Evolutionary conservation across 2,113 vertebrate genomes (phyloP).

Genomic region (Passer montanus): DNA sequence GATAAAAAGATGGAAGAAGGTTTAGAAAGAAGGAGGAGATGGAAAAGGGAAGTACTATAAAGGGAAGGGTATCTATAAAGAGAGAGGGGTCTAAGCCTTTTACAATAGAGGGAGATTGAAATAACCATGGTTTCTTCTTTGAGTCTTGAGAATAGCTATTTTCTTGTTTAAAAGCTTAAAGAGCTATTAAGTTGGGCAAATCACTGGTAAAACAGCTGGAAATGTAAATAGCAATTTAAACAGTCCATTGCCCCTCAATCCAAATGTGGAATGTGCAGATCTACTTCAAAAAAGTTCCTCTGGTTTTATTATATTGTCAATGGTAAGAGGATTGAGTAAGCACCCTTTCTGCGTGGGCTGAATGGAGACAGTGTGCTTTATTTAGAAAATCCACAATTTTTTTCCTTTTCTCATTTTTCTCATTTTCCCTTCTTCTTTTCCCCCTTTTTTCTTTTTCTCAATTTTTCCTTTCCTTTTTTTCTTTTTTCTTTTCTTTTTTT

Average conservation of each 20-base stretch:
- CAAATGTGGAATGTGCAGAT: constrained; percentile 67
- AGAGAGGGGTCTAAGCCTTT: constrained; percentile 68
- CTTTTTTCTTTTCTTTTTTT: not conserved
- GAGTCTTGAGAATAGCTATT: constrained; percentile 80
- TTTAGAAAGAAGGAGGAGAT: constrained; percentile 51
- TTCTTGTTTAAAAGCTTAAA: constrained; percentile 83
- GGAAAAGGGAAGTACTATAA: constrained; percentile 52
- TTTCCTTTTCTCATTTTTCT: not conserved
- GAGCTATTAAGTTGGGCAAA: constrained; percentile 83
- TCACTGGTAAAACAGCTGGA: constrained; percentile 85
- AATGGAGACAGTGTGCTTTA: constrained; percentile 69
- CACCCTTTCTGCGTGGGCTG: constrained; percentile 57
- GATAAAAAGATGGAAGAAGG: constrained; percentile 15
- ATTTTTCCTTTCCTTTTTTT: not conserved
- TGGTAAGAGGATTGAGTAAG: constrained; percentile 70
- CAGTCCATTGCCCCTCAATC: constrained; percentile 76
- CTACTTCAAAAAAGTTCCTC: constrained; percentile 67
- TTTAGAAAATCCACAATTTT: constrained; percentile 62
- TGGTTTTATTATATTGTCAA: constrained; percentile 76
- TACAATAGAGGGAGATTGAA: constrained; percentile 75
- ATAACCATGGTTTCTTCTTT: constrained; percentile 71
- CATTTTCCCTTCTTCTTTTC: not conserved
- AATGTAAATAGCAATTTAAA: constrained; percentile 83
- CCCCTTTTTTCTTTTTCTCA: not conserved
- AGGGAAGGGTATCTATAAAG: constrained; percentile 63